phyloP scores from a whole-genome alignment of 2,797 vertebrate genomes.

The Tenualosa thibaudeaui region DNA sequence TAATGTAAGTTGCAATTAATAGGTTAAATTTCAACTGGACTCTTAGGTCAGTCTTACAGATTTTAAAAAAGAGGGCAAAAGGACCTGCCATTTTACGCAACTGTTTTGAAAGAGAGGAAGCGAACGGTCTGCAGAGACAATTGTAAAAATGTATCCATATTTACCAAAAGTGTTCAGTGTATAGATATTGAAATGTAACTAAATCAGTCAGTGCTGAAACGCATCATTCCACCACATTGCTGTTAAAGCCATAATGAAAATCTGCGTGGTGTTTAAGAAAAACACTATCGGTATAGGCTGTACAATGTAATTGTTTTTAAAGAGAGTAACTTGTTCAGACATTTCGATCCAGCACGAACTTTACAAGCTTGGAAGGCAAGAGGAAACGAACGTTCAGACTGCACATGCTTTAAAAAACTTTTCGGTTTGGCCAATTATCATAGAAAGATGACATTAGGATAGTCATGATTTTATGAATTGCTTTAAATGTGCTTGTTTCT shows the following conservation, averaged over 20 bases:
- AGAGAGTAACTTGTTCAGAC: not conserved
- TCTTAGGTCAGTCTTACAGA: not conserved
- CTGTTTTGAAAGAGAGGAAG: not conserved
- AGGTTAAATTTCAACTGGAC: not conserved
- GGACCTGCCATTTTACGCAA: not conserved
- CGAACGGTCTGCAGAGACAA: not conserved
- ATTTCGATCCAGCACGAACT: not conserved
- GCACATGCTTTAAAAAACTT: not conserved
- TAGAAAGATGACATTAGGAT: not conserved
- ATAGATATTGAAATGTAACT: not conserved
- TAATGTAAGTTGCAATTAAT: conserved; percentile 23
- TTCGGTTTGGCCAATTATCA: not conserved
- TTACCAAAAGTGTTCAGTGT: conserved; percentile 5
- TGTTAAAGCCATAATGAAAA: not conserved
- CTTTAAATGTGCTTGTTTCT: not conserved
- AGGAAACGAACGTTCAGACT: not conserved
- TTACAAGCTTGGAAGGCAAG: not conserved
- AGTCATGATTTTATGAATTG: not conserved
- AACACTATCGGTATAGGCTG: not conserved
- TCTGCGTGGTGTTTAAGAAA: not conserved
- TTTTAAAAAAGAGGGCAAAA: not conserved
- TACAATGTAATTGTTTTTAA: not conserved
- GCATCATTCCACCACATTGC: not conserved
- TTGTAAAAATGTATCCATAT: conserved; percentile 5
- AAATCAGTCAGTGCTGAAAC: not conserved